Base-by-base conservation (phyloP, 2,888 invertebrate genomes). In the Napeogenes sylphis region DNA sequence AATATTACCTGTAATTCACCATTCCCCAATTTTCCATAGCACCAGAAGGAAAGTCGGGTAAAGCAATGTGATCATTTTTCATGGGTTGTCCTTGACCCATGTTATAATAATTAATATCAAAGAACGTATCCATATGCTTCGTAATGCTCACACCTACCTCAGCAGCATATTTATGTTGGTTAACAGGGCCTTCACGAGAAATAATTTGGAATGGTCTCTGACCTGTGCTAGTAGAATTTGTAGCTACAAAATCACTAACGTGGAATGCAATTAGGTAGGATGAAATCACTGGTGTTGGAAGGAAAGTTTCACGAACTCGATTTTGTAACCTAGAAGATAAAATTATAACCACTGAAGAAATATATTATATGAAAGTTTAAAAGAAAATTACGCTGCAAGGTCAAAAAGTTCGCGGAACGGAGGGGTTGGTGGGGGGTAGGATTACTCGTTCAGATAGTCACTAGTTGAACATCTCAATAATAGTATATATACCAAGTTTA, bases 1-100 rank as follows among this genome's bases (percentile, higher is more conserved):
- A 38, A 33, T 63, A 53, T 10, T 79, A 93, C 93, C 93, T 93
- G 88, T 95, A 96, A 33, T 95, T 95, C 4, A 95, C 93, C 77
- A 96, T 91, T 65, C 96, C 96, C 95, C 96, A 96, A 81, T 96
- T 96, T 81, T 96, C 96, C 96, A 96, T 96, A 69, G 96, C 96
- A 70, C 94, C 94, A 69, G 94, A 93, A 10, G 93, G 92, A 80
- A 96, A 95, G 77, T 96, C 95, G 10, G 96, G 94, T 59, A 96
- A 90, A 21, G 95, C 95, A 45, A 95, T 94, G 68, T 95, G 93
- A 73, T 96, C 95, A 51, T 90, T 90, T 73, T 90, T 90, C 78
- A 94, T 91, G 0, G 80, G 72, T 30, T 73, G 66, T 30, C 84
- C 87, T 63, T 85, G 82, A 3, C 92, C 92, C 87, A 94, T 93